Evolutionary conservation across 1,140 invertebrate species (phyloP), one percentile per base, ranked within the genome.

Genomic region (Agrypnia vestita): DNA sequence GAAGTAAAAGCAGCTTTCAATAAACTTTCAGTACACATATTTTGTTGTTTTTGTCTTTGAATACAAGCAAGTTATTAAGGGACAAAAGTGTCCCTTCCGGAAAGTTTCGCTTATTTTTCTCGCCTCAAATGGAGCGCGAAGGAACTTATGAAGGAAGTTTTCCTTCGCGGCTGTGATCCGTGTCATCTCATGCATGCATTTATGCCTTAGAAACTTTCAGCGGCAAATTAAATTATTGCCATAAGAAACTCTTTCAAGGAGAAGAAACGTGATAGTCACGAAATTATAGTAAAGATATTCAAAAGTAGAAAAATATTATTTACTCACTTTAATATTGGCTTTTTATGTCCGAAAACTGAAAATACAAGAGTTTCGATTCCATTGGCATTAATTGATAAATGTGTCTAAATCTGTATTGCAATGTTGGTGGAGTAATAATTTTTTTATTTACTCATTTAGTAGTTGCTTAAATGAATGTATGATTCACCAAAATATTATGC

Each of bases 161-260:
- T 21, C 43, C 73, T 75, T 56, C 9, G 53, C 12, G 62, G 46
- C 47, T 78, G 51, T 69, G 59, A 78, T 78, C 76, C 15, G 76
- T 55, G 76, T 67, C 76, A 78, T 47, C 76, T 78, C 61, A 78
- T 78, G 76, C 76, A 78, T 78, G 76, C 76, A 53, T 67, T 78
- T 67, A 67, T 67, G 62, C 51, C 47, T 21, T 71, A n/a, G n/a
- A 71, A 71, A 78, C 19, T 71, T 77, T 74, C 46, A 53, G 8
- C 15, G 59, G 75, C n/a, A 77, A 77, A 64, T 77, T 77, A 77
- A 77, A 77, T 77, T 61, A 61, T 77, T 46, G 56, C 59, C 21
- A 12, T 77, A 46, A 35, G 13, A 25, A 77, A 77, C 17, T 62
- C 13, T 35, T 17, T 49, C 25, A n/a, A 10, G 17, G 35, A 47